These are phyloP conservation scores for Chaetoderma sp. DNA, from an alignment of 2,888 invertebrate species.

Conservation along the genomic window DNA sequence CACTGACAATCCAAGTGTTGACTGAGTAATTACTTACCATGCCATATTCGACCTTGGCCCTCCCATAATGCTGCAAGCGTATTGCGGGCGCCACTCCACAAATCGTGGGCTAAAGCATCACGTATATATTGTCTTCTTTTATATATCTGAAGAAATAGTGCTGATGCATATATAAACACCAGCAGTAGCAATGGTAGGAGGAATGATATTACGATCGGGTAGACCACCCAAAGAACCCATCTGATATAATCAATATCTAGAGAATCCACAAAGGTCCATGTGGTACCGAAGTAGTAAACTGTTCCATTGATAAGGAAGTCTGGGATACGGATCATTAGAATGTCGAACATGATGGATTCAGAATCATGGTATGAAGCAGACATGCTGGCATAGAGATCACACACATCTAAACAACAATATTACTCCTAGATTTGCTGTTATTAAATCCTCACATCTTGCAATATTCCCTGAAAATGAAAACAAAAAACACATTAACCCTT, in stretches of 20 bases:
- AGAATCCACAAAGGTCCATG: neutral
- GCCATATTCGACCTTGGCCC: slow-evolving; percentile 92
- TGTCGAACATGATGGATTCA: too few relatives aligned
- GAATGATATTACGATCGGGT: slow-evolving; percentile 63
- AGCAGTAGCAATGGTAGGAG: slow-evolving; percentile 60
- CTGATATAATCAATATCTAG: slow-evolving; percentile 59
- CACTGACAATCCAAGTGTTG: too few relatives aligned
- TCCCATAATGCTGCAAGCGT: slow-evolving; percentile 94
- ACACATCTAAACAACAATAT: too few relatives aligned
- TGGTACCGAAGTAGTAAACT: neutral
- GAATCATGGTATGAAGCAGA: too few relatives aligned
- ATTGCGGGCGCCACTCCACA: slow-evolving; percentile 89
- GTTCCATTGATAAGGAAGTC: neutral
- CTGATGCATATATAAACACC: slow-evolving; percentile 59
- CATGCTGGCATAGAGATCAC: too few relatives aligned
- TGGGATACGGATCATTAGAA: too few relatives aligned
- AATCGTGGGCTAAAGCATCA: slow-evolving; percentile 75
- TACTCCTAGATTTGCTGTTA: too few relatives aligned
- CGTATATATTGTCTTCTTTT: slow-evolving; percentile 76
- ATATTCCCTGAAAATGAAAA: too few relatives aligned
- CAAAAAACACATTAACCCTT: too few relatives aligned
- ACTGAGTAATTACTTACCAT: slow-evolving; percentile 66
- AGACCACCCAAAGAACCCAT: slow-evolving; percentile 65
- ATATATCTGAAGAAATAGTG: slow-evolving; percentile 63
- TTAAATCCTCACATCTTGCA: too few relatives aligned